A percentile compares a stretch with the other conserved stretches of the same genome.
Conservation (phyloP, 2,113 vertebrate genomes). For the Pionites leucogaster region DNA sequence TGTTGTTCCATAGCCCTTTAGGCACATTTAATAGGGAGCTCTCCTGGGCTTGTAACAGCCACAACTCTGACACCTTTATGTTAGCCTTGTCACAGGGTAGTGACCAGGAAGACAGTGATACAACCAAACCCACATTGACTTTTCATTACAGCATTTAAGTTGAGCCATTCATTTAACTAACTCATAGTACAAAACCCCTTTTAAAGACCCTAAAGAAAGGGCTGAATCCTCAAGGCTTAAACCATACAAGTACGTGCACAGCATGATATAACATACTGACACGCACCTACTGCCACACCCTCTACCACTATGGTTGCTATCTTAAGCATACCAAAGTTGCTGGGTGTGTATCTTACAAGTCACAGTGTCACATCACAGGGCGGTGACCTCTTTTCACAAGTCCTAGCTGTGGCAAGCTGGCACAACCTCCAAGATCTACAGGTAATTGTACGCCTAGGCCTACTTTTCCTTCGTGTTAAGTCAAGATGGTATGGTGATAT, state of each 20-base stretch:
- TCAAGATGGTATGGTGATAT: background rate
- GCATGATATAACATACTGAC: accelerated
- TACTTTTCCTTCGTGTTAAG: background rate
- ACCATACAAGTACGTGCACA: accelerated
- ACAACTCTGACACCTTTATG: background rate
- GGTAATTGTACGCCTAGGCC: accelerated
- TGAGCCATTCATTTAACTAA: background rate
- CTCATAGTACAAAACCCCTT: background rate
- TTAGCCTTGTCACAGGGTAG: background rate
- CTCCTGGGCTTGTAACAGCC: background rate
- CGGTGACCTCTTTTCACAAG: background rate
- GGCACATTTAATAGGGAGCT: accelerated
- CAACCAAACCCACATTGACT: background rate
- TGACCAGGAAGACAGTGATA: background rate
- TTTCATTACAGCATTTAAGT: accelerated
- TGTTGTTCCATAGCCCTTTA: background rate
- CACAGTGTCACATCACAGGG: background rate
- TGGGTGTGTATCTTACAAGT: background rate
- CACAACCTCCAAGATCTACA: background rate
- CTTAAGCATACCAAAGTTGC: background rate
- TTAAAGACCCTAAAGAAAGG: background rate
- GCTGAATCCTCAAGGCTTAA: background rate
- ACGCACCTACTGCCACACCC: background rate
- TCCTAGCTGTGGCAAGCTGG: background rate
- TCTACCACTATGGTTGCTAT: background rate